Evolutionary conservation across 2,888 invertebrate genomes (phyloP).

Genomic region (Branchinecta sandiegonensis): DNA sequence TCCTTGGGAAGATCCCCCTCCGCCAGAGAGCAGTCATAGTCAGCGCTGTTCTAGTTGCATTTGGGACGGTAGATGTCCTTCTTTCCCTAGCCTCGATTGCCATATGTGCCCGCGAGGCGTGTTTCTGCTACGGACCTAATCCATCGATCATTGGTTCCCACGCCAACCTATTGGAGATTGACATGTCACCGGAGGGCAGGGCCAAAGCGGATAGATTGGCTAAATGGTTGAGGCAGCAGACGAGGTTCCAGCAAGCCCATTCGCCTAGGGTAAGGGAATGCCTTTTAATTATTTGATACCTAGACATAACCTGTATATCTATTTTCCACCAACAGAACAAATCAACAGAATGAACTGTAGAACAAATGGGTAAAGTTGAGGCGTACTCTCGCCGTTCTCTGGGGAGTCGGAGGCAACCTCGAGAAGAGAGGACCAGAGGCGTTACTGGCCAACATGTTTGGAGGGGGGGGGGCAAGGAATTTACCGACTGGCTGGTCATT

Average conservation of each 20-base stretch:
- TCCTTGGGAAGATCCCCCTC: conserved; percentile 27
- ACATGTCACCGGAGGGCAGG: conserved; percentile 27
- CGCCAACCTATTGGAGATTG: conserved; percentile 20
- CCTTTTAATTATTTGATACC: too few relatives aligned
- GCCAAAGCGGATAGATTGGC: conserved; percentile 29
- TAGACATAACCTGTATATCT: too few relatives aligned
- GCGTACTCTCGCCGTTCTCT: too few relatives aligned
- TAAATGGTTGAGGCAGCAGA: conserved; percentile 29
- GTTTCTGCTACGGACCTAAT: conserved; percentile 22
- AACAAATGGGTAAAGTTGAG: too few relatives aligned
- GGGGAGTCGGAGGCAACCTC: too few relatives aligned
- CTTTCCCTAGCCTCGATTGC: conserved; percentile 28
- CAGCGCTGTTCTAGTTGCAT: conserved; percentile 34
- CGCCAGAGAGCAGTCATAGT: conserved; percentile 31
- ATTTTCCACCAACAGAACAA: too few relatives aligned
- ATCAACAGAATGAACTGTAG: too few relatives aligned
- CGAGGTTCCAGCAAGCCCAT: conserved; percentile 11
- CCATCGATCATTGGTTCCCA: conserved; percentile 24
- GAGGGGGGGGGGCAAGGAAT: too few relatives aligned
- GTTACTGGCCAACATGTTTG: too few relatives aligned
- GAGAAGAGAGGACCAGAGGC: too few relatives aligned
- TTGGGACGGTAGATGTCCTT: conserved; percentile 31
- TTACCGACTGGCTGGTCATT: too few relatives aligned
- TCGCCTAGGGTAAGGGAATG: neutral
- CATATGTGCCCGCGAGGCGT: conserved; percentile 29